phyloP scores from a whole-genome alignment of 2,113 vertebrate genomes.

The Noturus placidus region DNA sequence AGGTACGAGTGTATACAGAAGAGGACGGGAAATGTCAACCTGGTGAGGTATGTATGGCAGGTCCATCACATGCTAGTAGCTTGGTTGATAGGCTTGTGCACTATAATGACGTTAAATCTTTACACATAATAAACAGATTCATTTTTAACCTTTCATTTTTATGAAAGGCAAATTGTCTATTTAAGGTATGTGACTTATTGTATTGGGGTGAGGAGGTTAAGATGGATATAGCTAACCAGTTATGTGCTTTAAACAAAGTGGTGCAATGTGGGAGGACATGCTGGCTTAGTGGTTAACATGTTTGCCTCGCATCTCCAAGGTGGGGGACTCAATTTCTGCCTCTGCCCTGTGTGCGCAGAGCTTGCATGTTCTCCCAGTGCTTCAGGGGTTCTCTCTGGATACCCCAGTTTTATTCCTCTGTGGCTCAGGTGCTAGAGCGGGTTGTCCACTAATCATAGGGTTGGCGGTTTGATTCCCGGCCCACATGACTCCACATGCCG shows the following conservation, averaged over 20 bases:
- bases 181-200: neutral
- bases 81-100: neutral
- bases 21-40: neutral
- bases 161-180: conserved; percentile 5
- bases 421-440: too few species aligned
- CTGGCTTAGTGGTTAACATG: too few species aligned
- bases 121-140: neutral
- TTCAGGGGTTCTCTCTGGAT: too few species aligned
- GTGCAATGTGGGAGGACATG: too few species aligned
- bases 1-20: neutral
- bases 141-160: neutral
- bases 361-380: too few species aligned
- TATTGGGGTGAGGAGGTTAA: neutral
- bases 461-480: too few species aligned
- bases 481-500: too few species aligned
- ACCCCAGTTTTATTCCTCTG: too few species aligned
- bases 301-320: too few species aligned
- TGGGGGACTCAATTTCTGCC: too few species aligned
- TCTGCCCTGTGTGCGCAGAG: too few species aligned
- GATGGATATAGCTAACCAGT: neutral
- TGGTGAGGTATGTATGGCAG: neutral
- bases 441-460: too few species aligned
- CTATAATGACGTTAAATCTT: neutral
- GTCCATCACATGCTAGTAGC: neutral
- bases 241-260: neutral